These are phyloP conservation scores for Syngnathoides biaculeatus DNA, from an alignment of 2,113 vertebrate genomes.

Conservation along the genomic window DNA sequence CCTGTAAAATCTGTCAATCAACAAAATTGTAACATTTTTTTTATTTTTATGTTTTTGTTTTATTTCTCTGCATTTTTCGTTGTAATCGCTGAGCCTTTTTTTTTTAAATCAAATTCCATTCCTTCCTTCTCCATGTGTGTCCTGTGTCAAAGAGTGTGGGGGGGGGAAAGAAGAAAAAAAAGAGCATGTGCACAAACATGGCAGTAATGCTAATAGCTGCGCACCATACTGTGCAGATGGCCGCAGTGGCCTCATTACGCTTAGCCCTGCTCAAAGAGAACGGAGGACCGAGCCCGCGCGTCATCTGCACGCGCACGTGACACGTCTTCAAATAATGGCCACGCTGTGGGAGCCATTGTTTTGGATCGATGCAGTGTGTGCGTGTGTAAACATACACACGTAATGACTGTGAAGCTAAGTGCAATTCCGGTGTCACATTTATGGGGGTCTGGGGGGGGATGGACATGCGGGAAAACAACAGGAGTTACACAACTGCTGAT, in stretches of 20 bases:
- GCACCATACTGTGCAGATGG: conserved; percentile 49
- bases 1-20: no score
- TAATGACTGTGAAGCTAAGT: background rate
- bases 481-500: conserved; percentile 30
- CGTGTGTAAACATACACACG: conserved; percentile 9
- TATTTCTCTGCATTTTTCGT: no score
- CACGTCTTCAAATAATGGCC: conserved; percentile 42
- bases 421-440: conserved; percentile 7
- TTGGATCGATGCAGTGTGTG: conserved; percentile 18
- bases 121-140: background rate
- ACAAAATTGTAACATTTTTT: no score
- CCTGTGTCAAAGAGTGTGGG: conserved; percentile 22
- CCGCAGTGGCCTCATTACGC: conserved; percentile 48
- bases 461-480: background rate
- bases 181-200: conserved; percentile 14
- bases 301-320: conserved; percentile 42
- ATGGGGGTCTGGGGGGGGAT: conserved; percentile 5
- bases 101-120: background rate
- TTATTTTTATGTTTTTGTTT: no score
- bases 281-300: conserved; percentile 23
- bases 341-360: conserved; percentile 35
- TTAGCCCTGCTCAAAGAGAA: conserved; percentile 35
- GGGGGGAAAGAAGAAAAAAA: background rate
- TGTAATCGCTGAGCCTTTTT: no score
- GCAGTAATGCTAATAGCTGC: conserved; percentile 43